Percentiles rank a stretch among this genome's conserved stretches.
Evolutionary conservation across 2,797 vertebrate species (phyloP).

Genomic region (Epinephelus coioides): DNA sequence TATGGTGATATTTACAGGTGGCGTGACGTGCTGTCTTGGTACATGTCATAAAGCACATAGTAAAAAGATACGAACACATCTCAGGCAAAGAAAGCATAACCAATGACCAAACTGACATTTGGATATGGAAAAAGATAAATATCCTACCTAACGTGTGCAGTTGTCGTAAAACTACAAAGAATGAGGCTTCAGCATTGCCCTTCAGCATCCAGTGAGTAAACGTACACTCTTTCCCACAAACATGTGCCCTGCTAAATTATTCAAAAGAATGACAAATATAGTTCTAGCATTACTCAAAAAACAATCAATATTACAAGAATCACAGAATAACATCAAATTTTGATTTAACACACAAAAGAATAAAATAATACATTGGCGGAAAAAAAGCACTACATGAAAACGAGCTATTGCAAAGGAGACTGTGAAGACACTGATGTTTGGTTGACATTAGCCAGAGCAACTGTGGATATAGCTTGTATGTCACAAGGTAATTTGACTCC

Average conservation of each 20-base stretch:
- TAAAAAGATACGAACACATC: conserved; percentile 71
- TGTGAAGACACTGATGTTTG: conserved; percentile 41
- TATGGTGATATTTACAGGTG: conserved; percentile 83
- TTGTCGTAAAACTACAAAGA: conserved; percentile 61
- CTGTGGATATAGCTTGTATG: conserved; percentile 44
- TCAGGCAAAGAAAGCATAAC: conserved; percentile 70
- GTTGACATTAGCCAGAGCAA: conserved; percentile 46
- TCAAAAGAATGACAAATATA: conserved; percentile 58
- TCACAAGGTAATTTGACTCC: conserved; percentile 16
- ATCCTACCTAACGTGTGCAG: conserved; percentile 50
- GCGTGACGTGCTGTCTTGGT: conserved; percentile 67
- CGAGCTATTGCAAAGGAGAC: conserved; percentile 36
- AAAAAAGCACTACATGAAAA: conserved; percentile 56
- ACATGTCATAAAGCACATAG: conserved; percentile 68
- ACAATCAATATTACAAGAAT: conserved; percentile 62
- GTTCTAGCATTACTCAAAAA: conserved; percentile 59
- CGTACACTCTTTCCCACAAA: conserved; percentile 63
- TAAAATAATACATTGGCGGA: conserved; percentile 57
- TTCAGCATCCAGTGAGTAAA: conserved; percentile 81
- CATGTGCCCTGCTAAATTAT: conserved; percentile 65
- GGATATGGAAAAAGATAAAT: conserved; percentile 68
- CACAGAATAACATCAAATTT: conserved; percentile 58
- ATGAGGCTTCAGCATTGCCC: conserved; percentile 68
- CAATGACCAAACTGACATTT: conserved; percentile 45
- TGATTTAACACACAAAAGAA: conserved; percentile 62